Evolutionary conservation across 2,888 invertebrate species (phyloP).

Genomic region (Lepidochitona cinerea): DNA sequence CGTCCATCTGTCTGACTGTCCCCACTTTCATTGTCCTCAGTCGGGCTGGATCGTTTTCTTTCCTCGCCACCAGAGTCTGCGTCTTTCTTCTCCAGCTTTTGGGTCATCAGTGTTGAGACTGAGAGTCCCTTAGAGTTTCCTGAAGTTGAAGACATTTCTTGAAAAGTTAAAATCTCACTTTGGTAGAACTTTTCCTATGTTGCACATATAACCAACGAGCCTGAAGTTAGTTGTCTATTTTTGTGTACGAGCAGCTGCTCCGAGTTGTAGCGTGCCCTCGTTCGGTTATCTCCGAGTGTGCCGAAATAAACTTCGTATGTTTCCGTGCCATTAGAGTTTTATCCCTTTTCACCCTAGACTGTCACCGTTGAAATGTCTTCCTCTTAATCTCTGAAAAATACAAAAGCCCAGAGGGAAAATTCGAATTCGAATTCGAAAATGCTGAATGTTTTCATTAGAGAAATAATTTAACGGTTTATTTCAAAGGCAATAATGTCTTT

Average conservation of each 20-base stretch:
- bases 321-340: too few species aligned
- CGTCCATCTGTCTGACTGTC: constrained; percentile 29
- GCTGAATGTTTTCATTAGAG: too few species aligned
- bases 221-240: neutral
- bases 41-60: constrained; percentile 11
- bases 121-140: neutral
- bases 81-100: neutral
- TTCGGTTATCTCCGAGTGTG: neutral
- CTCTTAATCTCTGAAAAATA: too few species aligned
- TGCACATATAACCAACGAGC: neutral
- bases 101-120: neutral
- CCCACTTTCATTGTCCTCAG: constrained; percentile 15
- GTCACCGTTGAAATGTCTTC: too few species aligned
- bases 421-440: too few species aligned
- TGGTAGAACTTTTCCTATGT: too few species aligned
- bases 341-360: too few species aligned
- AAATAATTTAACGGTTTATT: too few species aligned
- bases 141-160: neutral
- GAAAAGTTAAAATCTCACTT: too few species aligned
- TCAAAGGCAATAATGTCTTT: too few species aligned
- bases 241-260: neutral
- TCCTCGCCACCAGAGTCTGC: constrained; percentile 19
- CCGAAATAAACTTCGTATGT: neutral
- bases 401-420: too few species aligned
- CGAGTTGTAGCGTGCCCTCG: neutral